Conservation (phyloP, 2,888 invertebrate species). For the Leptopilina syphax region DNA sequence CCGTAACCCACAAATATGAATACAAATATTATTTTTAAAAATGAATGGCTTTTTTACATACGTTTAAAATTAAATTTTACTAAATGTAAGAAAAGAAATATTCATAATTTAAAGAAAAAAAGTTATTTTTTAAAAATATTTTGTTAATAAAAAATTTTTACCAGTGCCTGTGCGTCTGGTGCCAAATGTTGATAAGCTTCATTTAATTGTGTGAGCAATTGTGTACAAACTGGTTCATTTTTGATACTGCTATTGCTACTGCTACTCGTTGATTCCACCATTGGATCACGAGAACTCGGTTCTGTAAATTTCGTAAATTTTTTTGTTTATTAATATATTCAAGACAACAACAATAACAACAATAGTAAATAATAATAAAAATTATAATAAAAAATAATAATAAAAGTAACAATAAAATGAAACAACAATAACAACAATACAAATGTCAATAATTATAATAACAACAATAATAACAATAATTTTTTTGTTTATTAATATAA, state of each 20-base stretch:
- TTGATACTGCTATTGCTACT: constrained; percentile 71
- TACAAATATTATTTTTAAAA: too few relatives aligned
- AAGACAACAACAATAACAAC: not conserved
- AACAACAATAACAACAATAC: too few relatives aligned
- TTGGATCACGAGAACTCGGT: constrained; percentile 74
- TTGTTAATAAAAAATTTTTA: constrained; percentile 58
- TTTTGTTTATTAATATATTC: constrained; percentile 35
- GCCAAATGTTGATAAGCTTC: constrained; percentile 75
- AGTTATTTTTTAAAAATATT: not conserved
- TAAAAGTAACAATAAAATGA: too few relatives aligned
- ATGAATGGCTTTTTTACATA: too few relatives aligned
- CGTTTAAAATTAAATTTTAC: not conserved
- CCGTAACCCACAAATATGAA: too few relatives aligned
- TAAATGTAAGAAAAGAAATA: constrained; percentile 10
- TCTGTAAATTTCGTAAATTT: constrained; percentile 58
- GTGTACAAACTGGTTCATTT: constrained; percentile 74
- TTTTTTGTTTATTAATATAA: too few relatives aligned
- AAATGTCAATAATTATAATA: too few relatives aligned
- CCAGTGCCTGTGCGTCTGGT: constrained; percentile 74
- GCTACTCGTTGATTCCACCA: constrained; percentile 74
- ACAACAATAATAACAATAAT: too few relatives aligned
- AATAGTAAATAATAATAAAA: too few relatives aligned
- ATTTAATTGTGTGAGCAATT: constrained; percentile 73
- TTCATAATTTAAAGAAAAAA: not conserved
- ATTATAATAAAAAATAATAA: too few relatives aligned